Evolutionary conservation across 1,140 invertebrate genomes (phyloP), one percentile per base, ranked within the genome.

Genomic region (Diorhabda elongata): DNA sequence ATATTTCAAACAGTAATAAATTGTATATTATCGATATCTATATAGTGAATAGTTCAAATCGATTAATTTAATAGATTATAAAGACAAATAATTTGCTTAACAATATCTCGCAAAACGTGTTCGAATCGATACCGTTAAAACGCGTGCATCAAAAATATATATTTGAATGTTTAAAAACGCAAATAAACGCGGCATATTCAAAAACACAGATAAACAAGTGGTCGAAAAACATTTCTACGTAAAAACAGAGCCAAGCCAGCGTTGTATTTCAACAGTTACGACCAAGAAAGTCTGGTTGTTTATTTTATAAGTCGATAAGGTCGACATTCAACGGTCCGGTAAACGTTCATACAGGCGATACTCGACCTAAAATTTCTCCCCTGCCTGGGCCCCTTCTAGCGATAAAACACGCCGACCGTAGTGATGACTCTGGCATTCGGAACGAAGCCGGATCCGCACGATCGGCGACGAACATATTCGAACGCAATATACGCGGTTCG

Each of bases 311-410:
- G 74, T 71, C 76, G 74, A 75, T 74, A 69, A 72, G 47, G 74
- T 68, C 69, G 68, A 69, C 69, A 71, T 52, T 65, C 69, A 69
- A 42, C 67, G 68, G 52, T 8, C 66, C 62, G 59, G 56, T 57
- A n/a, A 43, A 56, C 67, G 61, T 58, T 56, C 62, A 60, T 57
- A 6, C 70, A 58, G 66, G 74, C 74, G 67, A 79, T 71, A 73
- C 5, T 75, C 71, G 71, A 70, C 74, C 73, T 58, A 75, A 77
- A 45, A 62, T 69, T 60, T 56, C 67, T 74, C 72, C 69, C 78
- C 77, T 77, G 75, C 74, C 76, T 72, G 76, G 76, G 77, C 77
- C 77, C 69, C 78, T 62, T 62, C 69, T 70, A 58, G 70, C 76
- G 77, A 79, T 79, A 80, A 79, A 75, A 65, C 47, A 65, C 47